phyloP scores from a whole-genome alignment of 53 echinoderm and acorn worm species.

The Zoroaster sp. region DNA sequence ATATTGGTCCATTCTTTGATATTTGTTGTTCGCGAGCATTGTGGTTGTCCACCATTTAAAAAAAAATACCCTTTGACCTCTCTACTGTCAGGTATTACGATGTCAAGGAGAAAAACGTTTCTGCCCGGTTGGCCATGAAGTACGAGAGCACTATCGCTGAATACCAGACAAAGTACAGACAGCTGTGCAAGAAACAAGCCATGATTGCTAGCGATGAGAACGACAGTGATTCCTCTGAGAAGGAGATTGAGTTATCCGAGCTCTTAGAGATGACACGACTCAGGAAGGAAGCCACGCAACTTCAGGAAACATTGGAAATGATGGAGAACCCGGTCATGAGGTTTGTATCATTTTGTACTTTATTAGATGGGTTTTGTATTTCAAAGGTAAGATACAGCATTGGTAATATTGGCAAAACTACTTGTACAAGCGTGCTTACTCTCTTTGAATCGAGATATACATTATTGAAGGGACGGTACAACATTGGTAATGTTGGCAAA shows the following conservation, averaged over 20 bases:
- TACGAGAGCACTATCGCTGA: slow-evolving; percentile 51
- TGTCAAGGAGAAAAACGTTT: slow-evolving; percentile 16
- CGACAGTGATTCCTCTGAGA: neutral
- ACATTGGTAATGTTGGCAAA: too few species aligned
- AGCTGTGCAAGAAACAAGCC: slow-evolving; percentile 52
- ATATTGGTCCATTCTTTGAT: too few species aligned
- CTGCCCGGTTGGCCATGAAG: neutral
- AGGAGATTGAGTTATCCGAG: neutral
- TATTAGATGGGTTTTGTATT: too few species aligned
- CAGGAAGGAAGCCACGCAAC: slow-evolving; percentile 62
- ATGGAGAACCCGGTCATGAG: slow-evolving; percentile 90
- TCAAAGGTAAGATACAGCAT: too few species aligned
- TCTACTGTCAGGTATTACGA: slow-evolving; percentile 40
- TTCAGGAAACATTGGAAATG: slow-evolving; percentile 73
- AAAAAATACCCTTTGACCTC: neutral
- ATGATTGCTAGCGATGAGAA: slow-evolving; percentile 31
- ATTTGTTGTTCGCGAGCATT: neutral
- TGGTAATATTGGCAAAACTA: too few species aligned
- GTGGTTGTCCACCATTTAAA: neutral
- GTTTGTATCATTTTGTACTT: too few species aligned
- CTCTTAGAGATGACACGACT: slow-evolving; percentile 64
- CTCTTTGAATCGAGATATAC: too few species aligned
- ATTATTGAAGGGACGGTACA: too few species aligned
- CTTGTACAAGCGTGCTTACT: too few species aligned
- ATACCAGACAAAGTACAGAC: slow-evolving; percentile 61